Percentiles rank a stretch among this genome's conserved stretches.
Conservation (phyloP, 2,797 vertebrate genomes). For the Sebastes steindachneri region DNA sequence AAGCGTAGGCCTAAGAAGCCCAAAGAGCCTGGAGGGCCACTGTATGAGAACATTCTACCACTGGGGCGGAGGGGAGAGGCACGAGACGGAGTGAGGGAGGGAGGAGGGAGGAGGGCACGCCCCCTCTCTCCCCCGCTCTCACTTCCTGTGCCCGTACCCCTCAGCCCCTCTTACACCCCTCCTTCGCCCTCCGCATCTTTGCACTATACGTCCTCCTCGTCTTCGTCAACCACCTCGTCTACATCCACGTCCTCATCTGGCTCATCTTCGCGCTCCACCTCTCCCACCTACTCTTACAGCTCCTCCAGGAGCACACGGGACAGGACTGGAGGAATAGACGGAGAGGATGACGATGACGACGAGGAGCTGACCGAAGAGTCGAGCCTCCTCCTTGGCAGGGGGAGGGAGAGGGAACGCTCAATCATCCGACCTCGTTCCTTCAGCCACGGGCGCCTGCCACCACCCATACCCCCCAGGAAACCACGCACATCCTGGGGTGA, state of each 20-base stretch:
- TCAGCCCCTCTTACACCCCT: constrained; percentile 84
- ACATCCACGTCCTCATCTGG: constrained; percentile 81
- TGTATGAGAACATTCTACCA: constrained; percentile 87
- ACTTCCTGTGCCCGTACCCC: constrained; percentile 83
- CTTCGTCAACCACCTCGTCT: constrained; percentile 81
- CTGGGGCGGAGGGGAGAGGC: constrained; percentile 83
- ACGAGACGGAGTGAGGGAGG: constrained; percentile 79
- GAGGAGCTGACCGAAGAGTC: constrained; percentile 87
- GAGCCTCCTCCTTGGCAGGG: constrained; percentile 84
- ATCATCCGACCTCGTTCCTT: constrained; percentile 82
- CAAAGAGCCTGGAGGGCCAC: constrained; percentile 87
- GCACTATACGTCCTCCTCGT: constrained; percentile 82
- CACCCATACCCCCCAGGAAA: constrained; percentile 86
- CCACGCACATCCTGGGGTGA: constrained; percentile 87
- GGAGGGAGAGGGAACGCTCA: constrained; percentile 81
- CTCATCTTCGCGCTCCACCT: constrained; percentile 83
- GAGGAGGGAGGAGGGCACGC: constrained; percentile 80
- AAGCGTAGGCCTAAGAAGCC: constrained; percentile 90
- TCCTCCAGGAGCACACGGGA: constrained; percentile 84
- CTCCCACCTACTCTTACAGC: constrained; percentile 83
- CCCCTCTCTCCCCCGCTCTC: constrained; percentile 85
- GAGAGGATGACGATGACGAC: constrained; percentile 84
- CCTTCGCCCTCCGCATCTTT: constrained; percentile 85
- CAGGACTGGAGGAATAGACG: constrained; percentile 79
- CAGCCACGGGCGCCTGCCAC: constrained; percentile 83